These are phyloP conservation scores for Cyanoliseus patagonus DNA, from an alignment of 2,113 vertebrate species.

Conservation along the genomic window DNA sequence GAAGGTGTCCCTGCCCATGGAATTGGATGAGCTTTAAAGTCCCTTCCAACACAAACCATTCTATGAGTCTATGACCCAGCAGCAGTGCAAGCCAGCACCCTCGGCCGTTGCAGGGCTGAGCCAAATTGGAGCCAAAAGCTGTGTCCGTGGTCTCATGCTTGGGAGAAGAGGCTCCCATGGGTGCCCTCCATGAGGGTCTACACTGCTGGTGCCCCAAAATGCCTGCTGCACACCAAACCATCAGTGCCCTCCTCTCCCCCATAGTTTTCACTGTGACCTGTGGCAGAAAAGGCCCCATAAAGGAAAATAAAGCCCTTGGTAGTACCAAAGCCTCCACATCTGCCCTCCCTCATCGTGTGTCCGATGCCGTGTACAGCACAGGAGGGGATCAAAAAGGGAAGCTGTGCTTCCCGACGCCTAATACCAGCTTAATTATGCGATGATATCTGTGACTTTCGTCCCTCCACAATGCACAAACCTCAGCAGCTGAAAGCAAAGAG, in stretches of 20 bases:
- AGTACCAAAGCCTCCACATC: not conserved
- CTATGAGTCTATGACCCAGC: not conserved
- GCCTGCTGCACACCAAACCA: not conserved
- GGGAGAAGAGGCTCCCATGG: not conserved
- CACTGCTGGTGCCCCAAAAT: not conserved
- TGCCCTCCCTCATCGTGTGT: not conserved
- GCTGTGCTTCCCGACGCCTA: not conserved
- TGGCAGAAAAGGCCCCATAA: accelerated
- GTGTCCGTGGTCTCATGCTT: accelerated
- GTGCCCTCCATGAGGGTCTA: not conserved
- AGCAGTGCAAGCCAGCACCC: not conserved
- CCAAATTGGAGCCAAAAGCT: not conserved
- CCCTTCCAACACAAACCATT: not conserved
- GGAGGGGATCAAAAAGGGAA: not conserved
- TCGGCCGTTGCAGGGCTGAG: not conserved
- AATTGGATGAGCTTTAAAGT: not conserved
- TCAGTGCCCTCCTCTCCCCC: accelerated
- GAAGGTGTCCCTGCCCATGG: not conserved
- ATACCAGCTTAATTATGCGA: slow-evolving; percentile 12
- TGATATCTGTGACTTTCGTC: not conserved
- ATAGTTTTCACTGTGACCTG: accelerated
- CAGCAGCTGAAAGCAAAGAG: slow-evolving; percentile 42
- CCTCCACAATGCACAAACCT: not conserved
- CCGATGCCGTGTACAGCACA: accelerated
- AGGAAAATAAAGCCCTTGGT: not conserved